Evolutionary conservation across 2,888 invertebrate species (phyloP).

Genomic region (Macaria liturata): DNA sequence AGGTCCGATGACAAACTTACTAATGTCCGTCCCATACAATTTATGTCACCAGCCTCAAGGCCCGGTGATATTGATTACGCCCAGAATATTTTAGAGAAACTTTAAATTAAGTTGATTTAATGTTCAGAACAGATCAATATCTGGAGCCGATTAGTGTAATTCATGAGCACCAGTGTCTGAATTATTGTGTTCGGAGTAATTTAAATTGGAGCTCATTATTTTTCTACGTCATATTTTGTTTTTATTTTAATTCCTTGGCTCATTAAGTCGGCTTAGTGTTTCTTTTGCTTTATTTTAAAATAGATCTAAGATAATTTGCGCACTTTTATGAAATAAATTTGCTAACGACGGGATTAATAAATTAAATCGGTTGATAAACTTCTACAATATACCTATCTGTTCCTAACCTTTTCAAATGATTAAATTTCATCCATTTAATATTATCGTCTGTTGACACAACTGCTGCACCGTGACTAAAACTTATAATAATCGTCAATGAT

Average conservation of each 20-base stretch:
- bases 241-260: too few species aligned
- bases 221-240: background rate
- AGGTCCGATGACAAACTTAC: slow-evolving; percentile 62
- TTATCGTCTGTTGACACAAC: too few species aligned
- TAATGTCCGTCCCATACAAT: slow-evolving; percentile 62
- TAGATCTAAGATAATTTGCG: too few species aligned
- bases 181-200: slow-evolving; percentile 35
- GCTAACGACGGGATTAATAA: too few species aligned
- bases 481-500: slow-evolving; percentile 32
- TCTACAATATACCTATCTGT: too few species aligned
- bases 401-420: too few species aligned
- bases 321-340: too few species aligned
- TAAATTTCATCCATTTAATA: too few species aligned
- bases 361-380: too few species aligned
- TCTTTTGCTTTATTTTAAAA: too few species aligned
- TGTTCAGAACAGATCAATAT: slow-evolving; percentile 54
- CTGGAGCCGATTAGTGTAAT: slow-evolving; percentile 46
- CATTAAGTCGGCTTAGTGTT: too few species aligned
- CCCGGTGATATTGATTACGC: slow-evolving; percentile 62
- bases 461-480: too few species aligned
- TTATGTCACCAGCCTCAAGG: slow-evolving; percentile 52
- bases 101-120: slow-evolving; percentile 60
- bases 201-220: slow-evolving; percentile 29
- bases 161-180: slow-evolving; percentile 42
- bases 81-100: slow-evolving; percentile 50